phyloP scores from a whole-genome alignment of 2,888 invertebrate genomes.

The Dexiosoma caninum region DNA sequence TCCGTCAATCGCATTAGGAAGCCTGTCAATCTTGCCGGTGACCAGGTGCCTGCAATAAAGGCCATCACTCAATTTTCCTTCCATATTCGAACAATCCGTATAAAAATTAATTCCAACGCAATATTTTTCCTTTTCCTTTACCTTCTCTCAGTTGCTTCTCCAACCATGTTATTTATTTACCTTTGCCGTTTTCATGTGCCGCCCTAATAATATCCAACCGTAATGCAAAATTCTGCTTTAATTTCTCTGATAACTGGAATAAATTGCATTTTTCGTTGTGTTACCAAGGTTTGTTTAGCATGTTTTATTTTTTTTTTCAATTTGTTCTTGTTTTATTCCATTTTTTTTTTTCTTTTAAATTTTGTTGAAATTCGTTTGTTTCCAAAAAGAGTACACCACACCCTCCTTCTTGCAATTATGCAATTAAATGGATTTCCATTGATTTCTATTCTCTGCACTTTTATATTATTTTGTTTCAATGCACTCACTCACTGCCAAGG shows the following conservation, averaged over 20 bases:
- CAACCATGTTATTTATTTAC: too few relatives aligned
- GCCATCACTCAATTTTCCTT: too few relatives aligned
- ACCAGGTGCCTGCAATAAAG: too few relatives aligned
- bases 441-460: slow-evolving; percentile 35
- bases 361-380: slow-evolving; percentile 9
- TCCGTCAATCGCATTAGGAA: too few relatives aligned
- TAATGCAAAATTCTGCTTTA: slow-evolving; percentile 10
- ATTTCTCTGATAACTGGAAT: slow-evolving; percentile 24
- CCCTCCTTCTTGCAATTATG: slow-evolving; percentile 54
- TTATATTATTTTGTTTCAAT: neutral
- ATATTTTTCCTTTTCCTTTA: too few relatives aligned
- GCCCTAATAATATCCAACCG: slow-evolving; percentile 6
- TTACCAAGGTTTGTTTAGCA: slow-evolving; percentile 51
- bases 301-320: slow-evolving; percentile 15
- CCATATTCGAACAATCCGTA: too few relatives aligned
- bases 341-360: slow-evolving; percentile 1
- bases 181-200: too few relatives aligned
- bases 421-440: slow-evolving; percentile 53
- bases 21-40: too few relatives aligned
- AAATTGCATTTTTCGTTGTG: slow-evolving; percentile 57
- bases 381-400: slow-evolving; percentile 28
- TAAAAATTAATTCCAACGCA: too few relatives aligned
- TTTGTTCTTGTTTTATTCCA: neutral
- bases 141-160: too few relatives aligned
- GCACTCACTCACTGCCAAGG: neutral